Evolutionary conservation across 2,797 vertebrate genomes (phyloP), one percentile per base, ranked within the genome.

Genomic region (Anguilla megastoma): DNA sequence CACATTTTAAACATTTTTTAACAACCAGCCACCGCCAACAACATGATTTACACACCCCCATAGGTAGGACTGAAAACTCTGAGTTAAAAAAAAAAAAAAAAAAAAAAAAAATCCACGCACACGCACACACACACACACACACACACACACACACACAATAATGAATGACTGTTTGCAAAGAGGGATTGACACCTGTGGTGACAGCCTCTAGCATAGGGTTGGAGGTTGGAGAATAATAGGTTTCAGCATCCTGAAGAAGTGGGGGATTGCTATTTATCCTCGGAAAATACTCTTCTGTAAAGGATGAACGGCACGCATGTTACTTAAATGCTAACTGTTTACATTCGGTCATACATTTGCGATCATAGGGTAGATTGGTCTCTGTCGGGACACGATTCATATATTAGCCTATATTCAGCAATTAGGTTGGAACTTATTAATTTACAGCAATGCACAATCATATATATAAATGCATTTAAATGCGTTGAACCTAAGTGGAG

Each of bases 151-250:
- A 52, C 74, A 54, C 10, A 24, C 18, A 27, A 33, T 71, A 33
- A 86, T 30, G 50, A 52, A 10, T 84, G 83, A 36, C 76, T 58
- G 54, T 45, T 45, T 45, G 41, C 41, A 45, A 45, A 45, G 48
- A 24, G 52, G 7, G 27, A 74, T 33, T 86, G 58, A 85, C 90
- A 89, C 86, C 86, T 88, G 87, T 87, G 50, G 86, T 69, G 63
- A 85, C 87, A 69, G 76, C 76, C 18, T 18, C 63, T 80, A 33
- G 54, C 33, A 21, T 76, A 24, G 82, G 69, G 54, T 56, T 63
- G 80, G 50, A 69, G 24, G 41, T 5, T 45, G 41, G 41, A 45
- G 41, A 84, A 83, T 36, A 86, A 14, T 76, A 89, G 18, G 79
- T 66, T 86, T 45, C 41, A 45, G 16, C 63, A 48, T 88, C 87